These are phyloP conservation scores for Parasteatoda tepidariorum DNA, from an alignment of 1,140 invertebrate species.

Conservation along the genomic window DNA sequence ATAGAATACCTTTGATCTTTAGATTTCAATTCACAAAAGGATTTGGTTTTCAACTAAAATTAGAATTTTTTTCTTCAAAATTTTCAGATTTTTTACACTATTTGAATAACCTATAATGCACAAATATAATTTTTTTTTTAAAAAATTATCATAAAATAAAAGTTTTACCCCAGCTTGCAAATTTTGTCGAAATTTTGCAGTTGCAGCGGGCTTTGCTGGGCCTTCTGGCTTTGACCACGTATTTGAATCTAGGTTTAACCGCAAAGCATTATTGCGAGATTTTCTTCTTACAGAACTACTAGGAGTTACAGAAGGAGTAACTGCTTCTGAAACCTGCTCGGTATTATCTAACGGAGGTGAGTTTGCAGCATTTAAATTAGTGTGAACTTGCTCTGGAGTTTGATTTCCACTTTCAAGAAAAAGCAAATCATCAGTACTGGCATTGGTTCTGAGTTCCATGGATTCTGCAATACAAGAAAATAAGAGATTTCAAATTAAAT, in stretches of 20 bases:
- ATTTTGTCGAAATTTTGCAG: conserved; percentile 49
- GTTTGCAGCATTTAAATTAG: conserved; percentile 26
- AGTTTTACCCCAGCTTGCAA: conserved; percentile 51
- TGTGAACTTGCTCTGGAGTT: conserved; percentile 36
- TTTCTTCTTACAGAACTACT: conserved; percentile 40
- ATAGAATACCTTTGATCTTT: too few species aligned
- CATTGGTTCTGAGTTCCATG: conserved; percentile 56
- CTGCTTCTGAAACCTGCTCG: not conserved
- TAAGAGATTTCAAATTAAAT: not conserved
- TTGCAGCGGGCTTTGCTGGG: conserved; percentile 18
- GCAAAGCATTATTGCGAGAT: conserved; percentile 28
- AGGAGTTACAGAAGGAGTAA: conserved; percentile 13
- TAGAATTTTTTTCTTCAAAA: too few species aligned
- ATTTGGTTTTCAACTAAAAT: too few species aligned
- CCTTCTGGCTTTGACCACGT: conserved; percentile 48
- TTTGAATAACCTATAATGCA: too few species aligned
- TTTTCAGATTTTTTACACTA: too few species aligned
- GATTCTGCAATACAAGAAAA: conserved; percentile 13
- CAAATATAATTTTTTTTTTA: too few species aligned
- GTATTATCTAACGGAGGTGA: conserved; percentile 22
- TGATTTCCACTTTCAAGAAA: conserved; percentile 57
- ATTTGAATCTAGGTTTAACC: conserved; percentile 44
- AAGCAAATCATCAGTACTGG: conserved; percentile 55
- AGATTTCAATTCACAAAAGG: too few species aligned
- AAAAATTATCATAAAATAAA: too few species aligned